Evolutionary conservation across 1,140 invertebrate species (phyloP), one percentile per base, ranked within the genome.

Genomic region (Pristionchus pacificus): DNA sequence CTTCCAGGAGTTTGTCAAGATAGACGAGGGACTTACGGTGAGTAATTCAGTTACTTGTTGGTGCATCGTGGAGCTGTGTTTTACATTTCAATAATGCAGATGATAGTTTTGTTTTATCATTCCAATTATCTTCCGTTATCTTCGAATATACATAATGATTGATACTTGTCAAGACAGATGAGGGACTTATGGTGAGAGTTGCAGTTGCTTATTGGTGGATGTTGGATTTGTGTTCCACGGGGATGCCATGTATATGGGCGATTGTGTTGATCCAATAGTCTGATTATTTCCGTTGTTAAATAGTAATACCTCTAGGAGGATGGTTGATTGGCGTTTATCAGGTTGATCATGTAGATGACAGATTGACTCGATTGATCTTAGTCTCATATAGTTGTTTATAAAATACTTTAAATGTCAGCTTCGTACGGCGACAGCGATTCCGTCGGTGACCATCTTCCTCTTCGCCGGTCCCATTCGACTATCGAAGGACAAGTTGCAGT

Each of bases 21-120:
- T 82, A 30, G 79, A 80, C 64, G 79, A 81, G 60, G 74, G 79
- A 28, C 55, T 82, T 13, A 81, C 79, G 24, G 78, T 80, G 29
- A 19, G 64, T 77, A n/a, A 24, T 62, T 68, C n/a, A n/a, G n/a
- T n/a, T n/a, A n/a, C n/a, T n/a, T n/a, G n/a, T n/a, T n/a, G n/a
- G n/a, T n/a, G n/a, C n/a, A n/a, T n/a, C n/a, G n/a, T 62, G 60
- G 27, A 62, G 27, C 27, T 62, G 27, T 19, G 27, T 24, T 24
- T 24, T 19, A 62, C 15, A 62, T 0, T 24, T 24, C n/a, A 19
- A 19, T 29, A 15, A 62, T 19, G 27, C 15, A 62, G 27, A 62
- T 15, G 15, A 62, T 19, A 24, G 19, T 62, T 24, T 29, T 15
- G 15, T 62, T 24, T 62, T 15, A n/a, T 19, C 15, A 62, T 19